phyloP scores from a whole-genome alignment of 2,113 vertebrate species.

The Phylloscopus trochiloides region DNA sequence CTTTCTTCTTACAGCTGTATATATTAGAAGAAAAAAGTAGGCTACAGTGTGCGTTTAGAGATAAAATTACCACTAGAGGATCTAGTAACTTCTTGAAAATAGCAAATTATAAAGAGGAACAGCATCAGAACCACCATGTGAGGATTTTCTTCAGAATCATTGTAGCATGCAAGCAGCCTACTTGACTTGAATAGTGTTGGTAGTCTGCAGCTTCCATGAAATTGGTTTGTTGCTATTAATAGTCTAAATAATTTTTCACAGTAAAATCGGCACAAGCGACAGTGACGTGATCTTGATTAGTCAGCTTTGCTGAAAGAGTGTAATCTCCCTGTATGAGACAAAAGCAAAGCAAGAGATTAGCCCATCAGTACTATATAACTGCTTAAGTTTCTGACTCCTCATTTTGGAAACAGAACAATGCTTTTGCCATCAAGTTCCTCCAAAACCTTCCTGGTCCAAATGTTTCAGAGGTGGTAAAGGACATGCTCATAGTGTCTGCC shows the following conservation, averaged over 20 bases:
- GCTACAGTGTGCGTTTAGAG: neutral
- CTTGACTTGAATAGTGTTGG: neutral
- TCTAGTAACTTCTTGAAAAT: neutral
- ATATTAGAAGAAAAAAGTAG: neutral
- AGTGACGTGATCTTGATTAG: slow-evolving; percentile 38
- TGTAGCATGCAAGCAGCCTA: neutral
- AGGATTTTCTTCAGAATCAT: neutral
- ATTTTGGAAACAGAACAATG: neutral
- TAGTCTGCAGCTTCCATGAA: neutral
- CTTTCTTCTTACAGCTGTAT: slow-evolving; percentile 7
- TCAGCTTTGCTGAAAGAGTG: slow-evolving; percentile 36
- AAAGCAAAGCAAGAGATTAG: neutral
- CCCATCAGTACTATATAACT: neutral
- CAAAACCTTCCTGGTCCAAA: neutral
- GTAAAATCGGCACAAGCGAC: slow-evolving; percentile 69
- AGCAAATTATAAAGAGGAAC: neutral
- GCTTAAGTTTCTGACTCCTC: neutral
- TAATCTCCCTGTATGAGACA: slow-evolving; percentile 70
- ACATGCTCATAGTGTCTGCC: neutral
- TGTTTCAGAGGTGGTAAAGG: neutral
- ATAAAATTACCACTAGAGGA: neutral
- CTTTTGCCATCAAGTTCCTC: neutral
- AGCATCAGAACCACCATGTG: neutral
- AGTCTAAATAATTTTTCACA: slow-evolving; percentile 24
- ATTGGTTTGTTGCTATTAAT: neutral